Percentiles rank a stretch among this genome's conserved stretches.
phyloP scores from a whole-genome alignment of 2,797 vertebrate species.

The Synanceia verrucosa region DNA sequence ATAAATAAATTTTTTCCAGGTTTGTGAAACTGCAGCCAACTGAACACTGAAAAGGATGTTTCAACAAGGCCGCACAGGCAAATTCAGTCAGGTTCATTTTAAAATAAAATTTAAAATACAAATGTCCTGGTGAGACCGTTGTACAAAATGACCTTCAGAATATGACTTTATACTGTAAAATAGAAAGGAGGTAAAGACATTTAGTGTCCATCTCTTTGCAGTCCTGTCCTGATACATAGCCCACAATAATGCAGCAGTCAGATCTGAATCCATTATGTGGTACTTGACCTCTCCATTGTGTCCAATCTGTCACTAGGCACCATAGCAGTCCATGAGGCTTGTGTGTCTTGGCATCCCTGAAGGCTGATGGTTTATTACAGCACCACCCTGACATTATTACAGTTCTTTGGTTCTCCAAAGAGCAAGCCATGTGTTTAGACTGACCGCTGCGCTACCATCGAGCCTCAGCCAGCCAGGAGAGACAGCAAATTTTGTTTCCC shows the following conservation, averaged over 20 bases:
- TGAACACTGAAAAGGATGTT: too few relatives aligned
- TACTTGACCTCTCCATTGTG: constrained; percentile 47
- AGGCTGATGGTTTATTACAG: constrained; percentile 39
- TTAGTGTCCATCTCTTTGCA: constrained; percentile 13
- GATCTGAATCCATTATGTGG: constrained; percentile 50
- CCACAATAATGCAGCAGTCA: constrained; percentile 40
- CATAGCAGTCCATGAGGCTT: constrained; percentile 17
- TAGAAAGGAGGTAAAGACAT: neutral
- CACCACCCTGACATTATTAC: constrained; percentile 58
- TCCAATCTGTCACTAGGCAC: constrained; percentile 42
- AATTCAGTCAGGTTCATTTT: neutral
- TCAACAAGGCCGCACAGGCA: too few relatives aligned
- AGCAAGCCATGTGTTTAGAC: constrained; percentile 58
- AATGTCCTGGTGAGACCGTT: too few relatives aligned
- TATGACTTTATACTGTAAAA: too few relatives aligned
- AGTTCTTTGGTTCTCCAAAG: constrained; percentile 48
- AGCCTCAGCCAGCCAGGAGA: constrained; percentile 2
- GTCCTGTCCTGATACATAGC: constrained; percentile 36
- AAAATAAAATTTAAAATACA: neutral
- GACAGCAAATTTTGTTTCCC: constrained; percentile 20
- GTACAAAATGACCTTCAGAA: too few relatives aligned
- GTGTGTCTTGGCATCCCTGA: constrained; percentile 39
- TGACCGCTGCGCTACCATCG: constrained; percentile 49
- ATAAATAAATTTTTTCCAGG: constrained; percentile 19
- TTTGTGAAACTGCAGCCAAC: neutral